A percentile compares a stretch with the other conserved stretches of the same genome.
These are phyloP conservation scores for Poicephalus meyeri DNA, from an alignment of 2,113 vertebrate species.

Conservation along the genomic window DNA sequence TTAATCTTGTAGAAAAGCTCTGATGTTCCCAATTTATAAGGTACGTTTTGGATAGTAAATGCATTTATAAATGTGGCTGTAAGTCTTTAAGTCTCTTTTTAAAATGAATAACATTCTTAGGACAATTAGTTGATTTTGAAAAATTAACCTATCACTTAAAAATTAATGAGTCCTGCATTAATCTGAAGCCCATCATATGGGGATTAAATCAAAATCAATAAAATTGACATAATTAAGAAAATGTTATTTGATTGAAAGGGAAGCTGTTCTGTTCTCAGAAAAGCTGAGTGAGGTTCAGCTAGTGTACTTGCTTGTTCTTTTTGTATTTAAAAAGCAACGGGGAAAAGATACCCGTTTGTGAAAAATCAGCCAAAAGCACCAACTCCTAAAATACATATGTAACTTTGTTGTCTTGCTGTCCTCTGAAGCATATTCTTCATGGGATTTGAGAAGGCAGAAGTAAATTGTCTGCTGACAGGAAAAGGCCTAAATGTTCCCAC, in stretches of 20 bases:
- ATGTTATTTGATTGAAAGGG: background rate
- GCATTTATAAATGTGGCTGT: background rate
- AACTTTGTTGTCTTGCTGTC: background rate
- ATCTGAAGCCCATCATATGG: background rate
- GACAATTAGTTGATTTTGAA: background rate
- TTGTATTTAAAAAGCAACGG: background rate
- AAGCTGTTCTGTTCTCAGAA: background rate
- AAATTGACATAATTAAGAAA: background rate
- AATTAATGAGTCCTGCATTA: background rate
- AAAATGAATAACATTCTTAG: background rate
- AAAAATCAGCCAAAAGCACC: background rate
- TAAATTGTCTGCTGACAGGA: background rate
- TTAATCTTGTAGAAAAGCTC: background rate
- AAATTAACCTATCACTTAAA: background rate
- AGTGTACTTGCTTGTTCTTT: background rate
- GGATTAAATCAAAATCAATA: background rate
- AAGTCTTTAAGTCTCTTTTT: background rate
- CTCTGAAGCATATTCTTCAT: background rate
- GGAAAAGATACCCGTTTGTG: background rate
- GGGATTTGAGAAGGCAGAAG: background rate
- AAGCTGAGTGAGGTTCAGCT: background rate
- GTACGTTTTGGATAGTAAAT: background rate
- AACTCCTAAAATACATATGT: background rate
- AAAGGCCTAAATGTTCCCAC: background rate
- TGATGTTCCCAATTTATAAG: background rate